phyloP scores from a whole-genome alignment of 2,113 vertebrate genomes.

The Burhinus oedicnemus region DNA sequence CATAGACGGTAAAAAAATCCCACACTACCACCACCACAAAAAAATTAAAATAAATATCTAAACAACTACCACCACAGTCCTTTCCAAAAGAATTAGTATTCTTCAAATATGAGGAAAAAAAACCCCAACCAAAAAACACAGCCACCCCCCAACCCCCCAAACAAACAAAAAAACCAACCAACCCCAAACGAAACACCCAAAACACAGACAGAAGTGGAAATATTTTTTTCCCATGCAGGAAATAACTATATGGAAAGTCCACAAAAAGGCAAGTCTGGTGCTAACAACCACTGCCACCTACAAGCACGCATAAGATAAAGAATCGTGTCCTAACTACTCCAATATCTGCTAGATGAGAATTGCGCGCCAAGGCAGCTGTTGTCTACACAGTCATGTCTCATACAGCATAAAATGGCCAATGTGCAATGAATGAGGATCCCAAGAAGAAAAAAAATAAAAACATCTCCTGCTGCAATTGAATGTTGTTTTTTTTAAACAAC shows the following conservation, averaged over 20 bases:
- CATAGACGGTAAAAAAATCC: fast-evolving
- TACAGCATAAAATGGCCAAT: not conserved
- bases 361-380: not conserved
- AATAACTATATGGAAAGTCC: not conserved
- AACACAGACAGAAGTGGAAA: not conserved
- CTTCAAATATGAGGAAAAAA: not conserved
- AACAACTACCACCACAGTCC: not conserved
- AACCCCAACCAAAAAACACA: too few species aligned
- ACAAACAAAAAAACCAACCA: too few species aligned
- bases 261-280: not conserved
- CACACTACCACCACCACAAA: not conserved
- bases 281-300: not conserved
- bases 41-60: not conserved
- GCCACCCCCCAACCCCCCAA: too few species aligned
- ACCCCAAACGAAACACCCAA: not conserved
- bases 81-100: not conserved
- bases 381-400: not conserved
- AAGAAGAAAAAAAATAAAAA: not conserved
- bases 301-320: not conserved
- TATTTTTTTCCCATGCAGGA: not conserved
- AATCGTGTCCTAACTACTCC: not conserved
- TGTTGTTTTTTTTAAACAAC: not conserved
- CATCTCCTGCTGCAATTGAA: not conserved
- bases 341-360: fast-evolving
- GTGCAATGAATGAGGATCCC: not conserved